These are phyloP conservation scores for Adineta ricciae DNA, from an alignment of 2,888 invertebrate species.

Conservation along the genomic window DNA sequence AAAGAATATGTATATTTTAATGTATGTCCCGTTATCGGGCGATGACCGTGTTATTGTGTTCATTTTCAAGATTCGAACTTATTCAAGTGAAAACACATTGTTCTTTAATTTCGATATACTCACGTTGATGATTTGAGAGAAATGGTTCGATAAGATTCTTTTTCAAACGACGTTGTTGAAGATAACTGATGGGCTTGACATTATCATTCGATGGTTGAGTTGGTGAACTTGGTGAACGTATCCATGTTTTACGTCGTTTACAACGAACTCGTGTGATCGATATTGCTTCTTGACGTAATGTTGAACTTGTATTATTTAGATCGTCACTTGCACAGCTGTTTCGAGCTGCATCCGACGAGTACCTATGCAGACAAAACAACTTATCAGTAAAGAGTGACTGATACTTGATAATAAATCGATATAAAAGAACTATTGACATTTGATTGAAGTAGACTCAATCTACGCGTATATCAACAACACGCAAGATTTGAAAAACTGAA, in stretches of 20 bases:
- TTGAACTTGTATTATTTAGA: conserved; percentile 1
- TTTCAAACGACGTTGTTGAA: neutral
- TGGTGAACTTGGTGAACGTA: neutral
- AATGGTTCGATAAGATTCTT: neutral
- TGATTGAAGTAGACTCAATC: neutral
- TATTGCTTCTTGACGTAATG: conserved; percentile 4
- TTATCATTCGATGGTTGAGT: neutral
- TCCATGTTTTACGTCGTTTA: conserved; percentile 23
- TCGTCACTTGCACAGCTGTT: neutral
- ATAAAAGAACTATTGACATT: neutral
- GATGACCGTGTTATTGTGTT: neutral
- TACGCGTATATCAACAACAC: neutral
- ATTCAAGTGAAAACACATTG: neutral
- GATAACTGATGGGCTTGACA: neutral
- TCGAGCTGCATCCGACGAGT: neutral
- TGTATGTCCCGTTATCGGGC: neutral
- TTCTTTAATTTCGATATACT: neutral
- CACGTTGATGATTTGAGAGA: neutral
- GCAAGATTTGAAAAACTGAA: neutral
- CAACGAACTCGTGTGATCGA: conserved; percentile 6
- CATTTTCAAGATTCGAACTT: neutral
- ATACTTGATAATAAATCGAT: neutral
- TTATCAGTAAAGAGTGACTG: neutral
- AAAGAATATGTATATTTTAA: neutral
- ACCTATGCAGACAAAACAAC: neutral